Evolutionary conservation across 53 echinoderm and acorn worm species (phyloP).

Genomic region (Paracentrotus lividus): DNA sequence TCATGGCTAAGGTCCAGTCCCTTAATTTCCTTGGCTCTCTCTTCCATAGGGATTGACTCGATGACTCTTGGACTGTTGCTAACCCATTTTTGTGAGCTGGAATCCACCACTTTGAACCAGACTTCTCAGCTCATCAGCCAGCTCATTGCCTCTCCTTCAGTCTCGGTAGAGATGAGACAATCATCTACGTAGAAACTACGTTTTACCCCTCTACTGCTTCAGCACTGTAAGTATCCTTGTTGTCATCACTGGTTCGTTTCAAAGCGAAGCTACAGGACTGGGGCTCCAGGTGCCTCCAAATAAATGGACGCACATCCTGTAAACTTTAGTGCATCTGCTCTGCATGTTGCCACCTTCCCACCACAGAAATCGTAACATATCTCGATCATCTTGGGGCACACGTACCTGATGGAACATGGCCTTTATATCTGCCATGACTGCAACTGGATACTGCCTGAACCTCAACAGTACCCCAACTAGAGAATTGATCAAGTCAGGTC

Average conservation of each 20-base stretch:
- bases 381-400: neutral
- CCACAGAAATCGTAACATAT: slow-evolving; percentile 68
- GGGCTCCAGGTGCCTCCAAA: slow-evolving; percentile 77
- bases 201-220: slow-evolving; percentile 40
- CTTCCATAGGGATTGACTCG: neutral
- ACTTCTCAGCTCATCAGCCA: slow-evolving; percentile 23
- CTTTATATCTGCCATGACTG: neutral
- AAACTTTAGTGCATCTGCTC: slow-evolving; percentile 28
- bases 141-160: slow-evolving; percentile 38
- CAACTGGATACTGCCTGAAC: neutral
- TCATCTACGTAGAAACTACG: slow-evolving; percentile 73
- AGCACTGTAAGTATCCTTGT: neutral
- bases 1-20: slow-evolving; percentile 68
- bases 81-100: slow-evolving; percentile 71
- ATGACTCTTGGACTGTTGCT: slow-evolving; percentile 57
- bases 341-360: slow-evolving; percentile 60
- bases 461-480: neutral
- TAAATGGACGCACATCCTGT: slow-evolving; percentile 77
- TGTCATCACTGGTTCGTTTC: neutral
- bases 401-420: neutral
- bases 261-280: slow-evolving; percentile 71
- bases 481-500: neutral
- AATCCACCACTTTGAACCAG: slow-evolving; percentile 64
- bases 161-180: slow-evolving; percentile 40
- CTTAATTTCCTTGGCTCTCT: slow-evolving; percentile 24